Percentiles rank a stretch among this genome's conserved stretches.
Evolutionary conservation across 2,888 invertebrate species (phyloP).

Genomic region (Fragum whitleyi): DNA sequence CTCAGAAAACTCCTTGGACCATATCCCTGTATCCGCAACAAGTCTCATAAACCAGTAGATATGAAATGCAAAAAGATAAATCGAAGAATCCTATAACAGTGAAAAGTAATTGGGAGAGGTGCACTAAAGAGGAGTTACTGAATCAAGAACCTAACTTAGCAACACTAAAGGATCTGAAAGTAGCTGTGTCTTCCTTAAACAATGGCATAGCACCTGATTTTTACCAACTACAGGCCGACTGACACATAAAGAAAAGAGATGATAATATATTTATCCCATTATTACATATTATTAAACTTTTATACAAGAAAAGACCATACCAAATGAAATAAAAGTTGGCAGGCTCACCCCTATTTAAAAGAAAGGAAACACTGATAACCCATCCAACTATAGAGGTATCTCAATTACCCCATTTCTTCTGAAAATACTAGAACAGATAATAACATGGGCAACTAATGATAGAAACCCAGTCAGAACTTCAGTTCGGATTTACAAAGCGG

Average conservation of each 20-base stretch:
- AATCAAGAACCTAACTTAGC: no score
- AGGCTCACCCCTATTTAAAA: not conserved
- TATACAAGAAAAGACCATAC: not conserved
- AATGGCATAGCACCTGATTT: not conserved
- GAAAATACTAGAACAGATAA: not conserved
- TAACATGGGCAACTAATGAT: not conserved
- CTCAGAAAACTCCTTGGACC: no score
- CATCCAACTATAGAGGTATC: not conserved
- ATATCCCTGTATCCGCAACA: no score
- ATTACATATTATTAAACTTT: not conserved
- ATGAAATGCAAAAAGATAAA: no score
- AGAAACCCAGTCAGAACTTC: not conserved
- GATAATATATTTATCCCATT: not conserved
- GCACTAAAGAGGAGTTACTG: no score
- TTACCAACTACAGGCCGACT: not conserved
- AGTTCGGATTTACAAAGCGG: not conserved
- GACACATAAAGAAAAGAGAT: not conserved
- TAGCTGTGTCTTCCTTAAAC: not conserved
- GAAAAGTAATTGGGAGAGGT: no score
- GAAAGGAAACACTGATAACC: not conserved
- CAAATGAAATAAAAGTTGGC: not conserved
- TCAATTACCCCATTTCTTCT: not conserved
- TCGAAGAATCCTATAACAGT: no score
- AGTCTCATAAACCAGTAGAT: no score
- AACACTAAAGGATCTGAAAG: not conserved